Percentiles rank a stretch among this genome's conserved stretches.
Conservation (phyloP, 2,888 invertebrate species). For the Limnephilus rhombicus region DNA sequence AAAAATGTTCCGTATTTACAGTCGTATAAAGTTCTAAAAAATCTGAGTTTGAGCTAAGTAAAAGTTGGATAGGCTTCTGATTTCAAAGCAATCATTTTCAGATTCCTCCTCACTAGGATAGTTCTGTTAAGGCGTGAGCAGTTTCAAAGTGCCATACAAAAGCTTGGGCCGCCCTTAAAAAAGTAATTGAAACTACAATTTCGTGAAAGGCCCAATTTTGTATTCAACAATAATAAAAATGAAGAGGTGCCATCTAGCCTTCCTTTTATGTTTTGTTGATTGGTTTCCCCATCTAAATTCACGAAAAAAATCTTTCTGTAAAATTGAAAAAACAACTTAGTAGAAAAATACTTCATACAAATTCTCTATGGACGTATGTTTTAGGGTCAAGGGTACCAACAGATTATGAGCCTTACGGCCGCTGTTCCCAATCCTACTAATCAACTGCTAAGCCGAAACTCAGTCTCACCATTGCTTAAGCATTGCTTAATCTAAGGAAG, state of each 20-base stretch:
- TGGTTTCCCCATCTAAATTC: neutral
- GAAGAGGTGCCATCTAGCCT: neutral
- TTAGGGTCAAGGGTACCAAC: neutral
- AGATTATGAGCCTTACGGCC: too few relatives aligned
- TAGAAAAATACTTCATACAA: neutral
- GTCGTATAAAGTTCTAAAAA: too few relatives aligned
- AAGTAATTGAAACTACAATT: neutral
- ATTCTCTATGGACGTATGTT: neutral
- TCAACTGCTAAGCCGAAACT: too few relatives aligned
- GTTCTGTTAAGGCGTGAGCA: neutral
- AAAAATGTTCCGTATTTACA: too few relatives aligned
- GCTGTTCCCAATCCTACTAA: too few relatives aligned
- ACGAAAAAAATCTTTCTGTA: neutral
- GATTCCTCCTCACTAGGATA: neutral
- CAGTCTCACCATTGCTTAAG: too few relatives aligned
- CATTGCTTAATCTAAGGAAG: too few relatives aligned
- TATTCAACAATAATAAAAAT: neutral
- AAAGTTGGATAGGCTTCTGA: neutral
- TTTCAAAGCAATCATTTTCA: neutral
- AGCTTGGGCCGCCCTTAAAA: neutral
- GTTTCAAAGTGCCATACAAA: neutral
- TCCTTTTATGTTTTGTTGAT: neutral
- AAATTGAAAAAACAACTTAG: neutral
- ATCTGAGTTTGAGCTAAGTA: neutral
- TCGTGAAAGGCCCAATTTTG: neutral